phyloP scores from a whole-genome alignment of 2,113 vertebrate species.

The Dipodomys stephensi region DNA sequence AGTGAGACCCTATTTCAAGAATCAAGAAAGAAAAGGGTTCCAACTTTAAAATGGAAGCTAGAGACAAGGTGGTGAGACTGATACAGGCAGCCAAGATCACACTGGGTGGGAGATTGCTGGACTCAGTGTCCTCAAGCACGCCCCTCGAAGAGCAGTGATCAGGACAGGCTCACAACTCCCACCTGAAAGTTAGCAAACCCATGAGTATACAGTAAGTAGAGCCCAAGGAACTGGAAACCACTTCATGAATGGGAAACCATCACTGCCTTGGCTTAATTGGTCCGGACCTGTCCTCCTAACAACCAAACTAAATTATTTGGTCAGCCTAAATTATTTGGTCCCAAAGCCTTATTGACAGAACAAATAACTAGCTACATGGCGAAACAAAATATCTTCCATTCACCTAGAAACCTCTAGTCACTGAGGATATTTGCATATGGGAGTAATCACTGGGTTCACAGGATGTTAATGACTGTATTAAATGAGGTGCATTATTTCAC shows the following conservation, averaged over 20 bases:
- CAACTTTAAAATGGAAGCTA: not conserved
- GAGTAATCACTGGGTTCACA: not conserved
- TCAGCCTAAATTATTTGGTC: not conserved
- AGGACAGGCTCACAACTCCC: not conserved
- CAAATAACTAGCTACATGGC: not conserved
- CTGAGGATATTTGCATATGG: not conserved
- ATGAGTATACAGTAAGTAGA: not conserved
- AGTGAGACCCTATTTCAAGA: not conserved
- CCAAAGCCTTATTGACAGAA: conserved; percentile 40
- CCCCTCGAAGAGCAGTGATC: not conserved
- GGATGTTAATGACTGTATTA: conserved; percentile 49
- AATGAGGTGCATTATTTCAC: conserved; percentile 40
- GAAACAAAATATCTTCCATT: not conserved
- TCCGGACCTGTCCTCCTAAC: conserved; percentile 1
- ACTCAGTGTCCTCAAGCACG: not conserved
- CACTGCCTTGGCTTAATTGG: not conserved
- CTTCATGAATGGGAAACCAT: not conserved
- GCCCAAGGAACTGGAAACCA: not conserved
- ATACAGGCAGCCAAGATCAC: not conserved
- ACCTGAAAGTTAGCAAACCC: not conserved
- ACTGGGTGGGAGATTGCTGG: fast-evolving
- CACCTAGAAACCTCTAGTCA: not conserved
- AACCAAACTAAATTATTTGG: not conserved
- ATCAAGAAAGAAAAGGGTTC: not conserved
- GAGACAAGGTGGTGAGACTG: not conserved